Conservation (phyloP, 53 echinoderm and acorn worm species). For the Crossaster papposus region DNA sequence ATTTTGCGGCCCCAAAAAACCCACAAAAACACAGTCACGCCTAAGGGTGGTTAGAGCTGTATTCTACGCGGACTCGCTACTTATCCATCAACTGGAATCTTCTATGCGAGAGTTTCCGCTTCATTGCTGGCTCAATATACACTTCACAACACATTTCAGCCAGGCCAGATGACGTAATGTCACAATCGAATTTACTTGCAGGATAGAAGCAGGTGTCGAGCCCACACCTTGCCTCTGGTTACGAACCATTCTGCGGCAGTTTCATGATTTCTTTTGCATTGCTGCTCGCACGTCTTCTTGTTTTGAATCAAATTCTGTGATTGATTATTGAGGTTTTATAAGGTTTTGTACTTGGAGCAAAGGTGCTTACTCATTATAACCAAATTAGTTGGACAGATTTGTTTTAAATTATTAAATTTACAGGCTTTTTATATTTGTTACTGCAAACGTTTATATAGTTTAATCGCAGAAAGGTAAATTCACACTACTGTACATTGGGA, state of each 20-base stretch:
- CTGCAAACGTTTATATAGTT: no score
- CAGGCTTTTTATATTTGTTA: no score
- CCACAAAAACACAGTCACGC: slow-evolving; percentile 17
- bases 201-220: slow-evolving; percentile 46
- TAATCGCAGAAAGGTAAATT: no score
- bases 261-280: slow-evolving; percentile 17
- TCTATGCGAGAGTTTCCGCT: slow-evolving; percentile 43
- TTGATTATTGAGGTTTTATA: neutral
- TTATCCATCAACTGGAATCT: slow-evolving; percentile 25
- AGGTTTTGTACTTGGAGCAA: neutral
- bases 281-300: neutral
- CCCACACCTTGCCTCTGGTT: slow-evolving; percentile 31
- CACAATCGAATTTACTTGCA: slow-evolving; percentile 52
- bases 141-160: slow-evolving; percentile 51
- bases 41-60: slow-evolving; percentile 18
- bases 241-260: slow-evolving; percentile 24
- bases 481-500: no score
- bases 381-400: no score
- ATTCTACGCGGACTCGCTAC: slow-evolving; percentile 15
- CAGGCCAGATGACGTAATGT: slow-evolving; percentile 54
- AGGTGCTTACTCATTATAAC: no score
- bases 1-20: neutral
- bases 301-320: neutral
- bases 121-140: slow-evolving; percentile 30
- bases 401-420: no score